A percentile compares a stretch with the other conserved stretches of the same genome.
Conservation (phyloP, 2,888 invertebrate genomes). For the Pachymerium ferrugineum region DNA sequence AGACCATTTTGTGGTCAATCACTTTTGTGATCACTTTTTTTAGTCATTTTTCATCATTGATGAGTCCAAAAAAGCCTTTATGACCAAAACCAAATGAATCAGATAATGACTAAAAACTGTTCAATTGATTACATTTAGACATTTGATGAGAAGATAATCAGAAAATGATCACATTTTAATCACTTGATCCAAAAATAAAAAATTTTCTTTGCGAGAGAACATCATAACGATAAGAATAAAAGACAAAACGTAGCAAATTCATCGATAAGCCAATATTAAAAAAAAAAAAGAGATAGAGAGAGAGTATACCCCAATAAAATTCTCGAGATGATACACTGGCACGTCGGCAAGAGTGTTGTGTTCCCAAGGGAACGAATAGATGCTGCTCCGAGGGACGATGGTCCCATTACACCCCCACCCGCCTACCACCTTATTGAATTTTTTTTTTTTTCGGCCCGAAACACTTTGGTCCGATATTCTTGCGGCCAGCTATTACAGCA, state of each 20-base stretch:
- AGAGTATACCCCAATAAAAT: too few relatives aligned
- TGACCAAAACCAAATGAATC: too few relatives aligned
- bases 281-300: background rate
- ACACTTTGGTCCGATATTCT: slow-evolving; percentile 21
- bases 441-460: slow-evolving; percentile 4
- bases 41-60: too few relatives aligned
- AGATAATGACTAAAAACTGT: too few relatives aligned
- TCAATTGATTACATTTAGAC: too few relatives aligned
- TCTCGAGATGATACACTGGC: background rate
- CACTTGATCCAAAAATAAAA: too few relatives aligned
- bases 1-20: too few relatives aligned
- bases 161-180: too few relatives aligned
- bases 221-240: background rate
- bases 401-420: slow-evolving; percentile 3
- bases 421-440: slow-evolving; percentile 10
- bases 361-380: slow-evolving; percentile 10
- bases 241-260: background rate
- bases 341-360: slow-evolving; percentile 1
- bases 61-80: too few relatives aligned
- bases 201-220: too few relatives aligned
- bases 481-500: slow-evolving; percentile 18
- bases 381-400: slow-evolving; percentile 18
- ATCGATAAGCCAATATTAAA: background rate
- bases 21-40: too few relatives aligned
- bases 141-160: too few relatives aligned